These are phyloP conservation scores for Galaxias olidus DNA, from an alignment of 2,797 vertebrate genomes.

Conservation along the genomic window DNA sequence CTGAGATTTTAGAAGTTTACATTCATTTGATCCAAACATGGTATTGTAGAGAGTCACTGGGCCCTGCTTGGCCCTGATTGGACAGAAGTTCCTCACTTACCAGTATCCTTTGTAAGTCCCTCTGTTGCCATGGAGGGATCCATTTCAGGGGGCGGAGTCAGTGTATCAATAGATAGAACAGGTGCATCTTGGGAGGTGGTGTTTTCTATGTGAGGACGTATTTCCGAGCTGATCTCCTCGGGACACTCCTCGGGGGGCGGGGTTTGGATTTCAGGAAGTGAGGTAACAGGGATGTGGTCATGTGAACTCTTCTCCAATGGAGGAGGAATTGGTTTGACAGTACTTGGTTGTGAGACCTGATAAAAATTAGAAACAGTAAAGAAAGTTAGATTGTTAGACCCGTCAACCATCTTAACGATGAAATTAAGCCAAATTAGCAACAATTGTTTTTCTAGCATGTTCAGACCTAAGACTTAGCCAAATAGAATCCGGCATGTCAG, in stretches of 20 bases:
- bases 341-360: conserved; percentile 40
- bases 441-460: too few species aligned
- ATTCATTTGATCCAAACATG: too few species aligned
- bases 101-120: conserved; percentile 41
- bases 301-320: conserved; percentile 40
- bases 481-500: too few species aligned
- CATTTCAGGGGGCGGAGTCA: conserved; percentile 76
- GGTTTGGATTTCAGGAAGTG: conserved; percentile 73
- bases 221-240: conserved; percentile 39
- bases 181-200: conserved; percentile 54
- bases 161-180: conserved; percentile 70
- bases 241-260: conserved; percentile 70
- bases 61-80: too few species aligned
- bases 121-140: conserved; percentile 50
- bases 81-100: conserved; percentile 45
- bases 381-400: background rate
- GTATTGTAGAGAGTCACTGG: too few species aligned
- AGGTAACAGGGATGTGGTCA: conserved; percentile 36
- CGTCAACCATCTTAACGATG: too few species aligned
- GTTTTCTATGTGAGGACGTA: conserved; percentile 52
- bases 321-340: conserved; percentile 31
- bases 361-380: conserved; percentile 5
- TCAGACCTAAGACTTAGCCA: too few species aligned
- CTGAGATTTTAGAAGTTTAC: too few species aligned
- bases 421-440: too few species aligned